Evolutionary conservation across 1,140 invertebrate species (phyloP).

Genomic region (Dryas iulia): DNA sequence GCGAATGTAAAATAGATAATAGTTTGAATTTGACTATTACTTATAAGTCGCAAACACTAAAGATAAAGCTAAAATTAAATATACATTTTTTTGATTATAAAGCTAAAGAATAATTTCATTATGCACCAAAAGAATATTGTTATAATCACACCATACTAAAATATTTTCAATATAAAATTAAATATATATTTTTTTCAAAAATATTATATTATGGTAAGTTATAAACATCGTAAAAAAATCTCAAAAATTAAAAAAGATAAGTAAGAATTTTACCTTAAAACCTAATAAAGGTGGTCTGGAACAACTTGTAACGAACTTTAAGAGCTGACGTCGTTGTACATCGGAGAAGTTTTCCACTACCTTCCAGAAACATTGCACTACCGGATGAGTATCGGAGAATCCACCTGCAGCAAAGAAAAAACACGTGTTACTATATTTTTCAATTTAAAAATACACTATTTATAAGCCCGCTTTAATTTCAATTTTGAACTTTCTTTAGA

Average conservation of each 20-base stretch:
- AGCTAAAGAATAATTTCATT: no score
- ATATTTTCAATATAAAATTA: no score
- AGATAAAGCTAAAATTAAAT: no score
- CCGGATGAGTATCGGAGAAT: constrained; percentile 89
- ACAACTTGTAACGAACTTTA: constrained; percentile 99
- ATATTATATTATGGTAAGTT: no score
- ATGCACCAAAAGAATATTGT: no score
- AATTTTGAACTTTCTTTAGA: no score
- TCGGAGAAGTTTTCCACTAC: constrained; percentile 92
- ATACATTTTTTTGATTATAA: no score
- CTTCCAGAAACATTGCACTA: constrained; percentile 91
- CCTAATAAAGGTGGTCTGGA: constrained; percentile 97
- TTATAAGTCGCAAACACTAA: not conserved
- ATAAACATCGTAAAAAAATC: not conserved
- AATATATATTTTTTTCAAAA: no score
- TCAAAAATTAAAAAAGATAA: not conserved
- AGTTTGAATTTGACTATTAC: constrained; percentile 5
- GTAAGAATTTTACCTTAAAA: constrained; percentile 87
- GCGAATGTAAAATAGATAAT: constrained; percentile 30
- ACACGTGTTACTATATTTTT: no score
- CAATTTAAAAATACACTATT: not conserved
- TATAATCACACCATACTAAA: no score
- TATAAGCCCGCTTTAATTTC: no score
- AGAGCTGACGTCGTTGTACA: constrained; percentile 90
- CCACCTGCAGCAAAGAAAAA: no score